A percentile compares a stretch with the other conserved stretches of the same genome.
Evolutionary conservation across 2,113 vertebrate genomes (phyloP).

Genomic region (Lepus americanus): DNA sequence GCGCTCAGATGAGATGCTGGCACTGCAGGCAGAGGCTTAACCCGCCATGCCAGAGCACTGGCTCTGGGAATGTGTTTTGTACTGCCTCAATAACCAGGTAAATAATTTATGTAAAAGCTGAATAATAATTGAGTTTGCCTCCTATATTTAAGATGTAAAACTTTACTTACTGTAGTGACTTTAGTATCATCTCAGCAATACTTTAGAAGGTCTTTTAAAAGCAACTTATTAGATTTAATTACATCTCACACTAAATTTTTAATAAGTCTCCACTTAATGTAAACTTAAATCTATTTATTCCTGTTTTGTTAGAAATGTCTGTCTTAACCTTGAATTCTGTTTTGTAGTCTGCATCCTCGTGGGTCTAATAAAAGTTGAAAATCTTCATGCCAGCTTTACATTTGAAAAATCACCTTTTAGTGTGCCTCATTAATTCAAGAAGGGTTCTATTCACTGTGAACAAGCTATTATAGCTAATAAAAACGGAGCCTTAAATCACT

Average conservation of each 20-base stretch:
- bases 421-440: neutral
- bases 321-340: neutral
- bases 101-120: neutral
- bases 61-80: neutral
- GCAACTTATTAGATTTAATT: constrained; percentile 31
- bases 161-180: neutral
- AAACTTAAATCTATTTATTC: neutral
- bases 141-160: neutral
- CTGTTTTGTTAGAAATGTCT: constrained; percentile 11
- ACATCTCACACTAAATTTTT: constrained; percentile 24
- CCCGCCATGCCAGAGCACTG: no score
- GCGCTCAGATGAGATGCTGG: no score
- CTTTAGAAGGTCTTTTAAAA: neutral
- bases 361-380: neutral
- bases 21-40: no score
- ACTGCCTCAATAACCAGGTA: neutral
- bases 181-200: neutral
- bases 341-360: neutral
- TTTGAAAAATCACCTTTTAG: neutral
- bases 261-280: constrained; percentile 22
- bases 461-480: neutral
- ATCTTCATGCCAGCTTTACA: neutral
- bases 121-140: neutral
- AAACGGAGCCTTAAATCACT: constrained; percentile 3
- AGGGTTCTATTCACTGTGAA: neutral